A percentile compares a stretch with the other conserved stretches of the same genome.
These are phyloP conservation scores for Gasterosteus aculeatus DNA, from an alignment of 2,113 vertebrate genomes.

Conservation along the genomic window DNA sequence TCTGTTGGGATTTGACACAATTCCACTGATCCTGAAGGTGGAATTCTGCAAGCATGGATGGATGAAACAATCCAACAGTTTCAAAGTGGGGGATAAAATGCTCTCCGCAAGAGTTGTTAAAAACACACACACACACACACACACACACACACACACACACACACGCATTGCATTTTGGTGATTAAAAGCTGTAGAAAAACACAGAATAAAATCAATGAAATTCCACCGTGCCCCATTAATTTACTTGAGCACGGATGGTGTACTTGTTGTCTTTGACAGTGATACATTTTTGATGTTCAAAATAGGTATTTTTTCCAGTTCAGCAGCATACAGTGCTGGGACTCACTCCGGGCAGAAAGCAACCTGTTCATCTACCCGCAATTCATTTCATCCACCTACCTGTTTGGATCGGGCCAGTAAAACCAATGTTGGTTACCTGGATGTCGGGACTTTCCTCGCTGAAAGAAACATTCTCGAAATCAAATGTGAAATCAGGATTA, in stretches of 20 bases:
- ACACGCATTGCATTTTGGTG: not conserved
- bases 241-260: not conserved
- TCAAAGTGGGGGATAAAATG: not conserved
- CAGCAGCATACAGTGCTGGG: not conserved
- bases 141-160: not conserved
- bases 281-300: too few relatives aligned
- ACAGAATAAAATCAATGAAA: not conserved
- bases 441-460: slow-evolving; percentile 16
- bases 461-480: not conserved
- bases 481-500: not conserved
- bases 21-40: too few relatives aligned
- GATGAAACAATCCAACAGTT: not conserved
- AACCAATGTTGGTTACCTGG: not conserved
- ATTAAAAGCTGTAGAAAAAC: not conserved
- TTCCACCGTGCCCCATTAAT: not conserved
- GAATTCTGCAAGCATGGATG: not conserved
- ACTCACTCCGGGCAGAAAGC: slow-evolving; percentile 8
- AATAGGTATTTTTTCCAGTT: not conserved
- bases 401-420: slow-evolving; percentile 6
- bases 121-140: not conserved
- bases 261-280: not conserved
- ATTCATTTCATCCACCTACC: slow-evolving; percentile 17
- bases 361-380: slow-evolving; percentile 2
- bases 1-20: too few relatives aligned
- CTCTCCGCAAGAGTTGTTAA: not conserved